Conservation (phyloP, 2,888 invertebrate species). For the Zygothrica quintamaculata region DNA sequence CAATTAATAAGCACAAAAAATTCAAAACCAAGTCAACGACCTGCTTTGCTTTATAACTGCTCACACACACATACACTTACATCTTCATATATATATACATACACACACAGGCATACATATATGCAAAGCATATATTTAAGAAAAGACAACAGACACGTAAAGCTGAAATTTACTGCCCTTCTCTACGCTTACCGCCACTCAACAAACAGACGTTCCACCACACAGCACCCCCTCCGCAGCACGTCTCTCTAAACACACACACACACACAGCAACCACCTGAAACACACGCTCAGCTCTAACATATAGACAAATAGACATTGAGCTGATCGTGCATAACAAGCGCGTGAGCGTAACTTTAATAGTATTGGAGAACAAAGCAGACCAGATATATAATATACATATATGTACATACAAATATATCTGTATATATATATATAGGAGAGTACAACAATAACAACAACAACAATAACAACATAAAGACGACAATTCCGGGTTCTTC, state of each 20-base stretch:
- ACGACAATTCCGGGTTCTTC: slow-evolving; percentile 79
- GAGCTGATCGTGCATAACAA: slow-evolving; percentile 76
- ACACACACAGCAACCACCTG: neutral
- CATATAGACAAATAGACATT: slow-evolving; percentile 43
- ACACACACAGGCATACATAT: slow-evolving; percentile 22
- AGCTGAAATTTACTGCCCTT: slow-evolving; percentile 33
- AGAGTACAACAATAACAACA: no score
- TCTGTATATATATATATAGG: no score
- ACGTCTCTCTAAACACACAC: neutral
- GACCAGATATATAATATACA: slow-evolving; percentile 34
- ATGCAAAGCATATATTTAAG: slow-evolving; percentile 56
- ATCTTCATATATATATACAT: slow-evolving; percentile 23
- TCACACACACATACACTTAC: slow-evolving; percentile 38
- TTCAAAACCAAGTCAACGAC: slow-evolving; percentile 78
- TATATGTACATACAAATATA: neutral
- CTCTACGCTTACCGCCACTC: neutral
- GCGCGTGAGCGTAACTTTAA: slow-evolving; percentile 66
- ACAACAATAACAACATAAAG: slow-evolving; percentile 34
- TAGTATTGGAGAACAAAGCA: slow-evolving; percentile 39
- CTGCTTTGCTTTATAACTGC: slow-evolving; percentile 80
- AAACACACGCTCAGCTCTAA: slow-evolving; percentile 18
- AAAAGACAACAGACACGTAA: slow-evolving; percentile 50
- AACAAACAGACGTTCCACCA: slow-evolving; percentile 1
- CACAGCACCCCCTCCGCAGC: neutral
- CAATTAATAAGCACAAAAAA: slow-evolving; percentile 82